Evolutionary conservation across 2,888 invertebrate species (phyloP).

Genomic region (Acrobasis consociella): DNA sequence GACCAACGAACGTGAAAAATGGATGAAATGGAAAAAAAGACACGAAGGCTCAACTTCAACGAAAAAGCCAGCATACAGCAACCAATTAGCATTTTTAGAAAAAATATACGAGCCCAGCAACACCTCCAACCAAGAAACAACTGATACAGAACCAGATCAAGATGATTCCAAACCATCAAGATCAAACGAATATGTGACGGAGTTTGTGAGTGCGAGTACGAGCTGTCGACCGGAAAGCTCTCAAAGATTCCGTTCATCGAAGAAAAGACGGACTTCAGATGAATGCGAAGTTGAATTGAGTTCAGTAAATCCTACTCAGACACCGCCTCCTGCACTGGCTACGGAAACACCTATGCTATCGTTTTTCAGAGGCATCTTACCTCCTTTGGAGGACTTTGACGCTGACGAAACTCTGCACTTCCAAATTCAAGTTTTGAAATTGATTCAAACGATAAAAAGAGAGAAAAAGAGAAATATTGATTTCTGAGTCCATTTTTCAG

Average conservation of each 20-base stretch:
- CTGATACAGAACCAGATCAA: conserved; percentile 9
- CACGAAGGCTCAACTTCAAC: conserved; percentile 6
- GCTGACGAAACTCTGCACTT: conserved; percentile 8
- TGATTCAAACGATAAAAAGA: conserved; percentile 16
- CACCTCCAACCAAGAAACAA: not conserved
- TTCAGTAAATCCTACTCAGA: not conserved
- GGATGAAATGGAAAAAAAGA: conserved; percentile 23
- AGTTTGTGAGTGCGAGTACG: conserved; percentile 5
- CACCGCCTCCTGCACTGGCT: not conserved
- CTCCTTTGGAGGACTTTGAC: conserved; percentile 20
- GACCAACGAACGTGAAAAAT: conserved; percentile 21
- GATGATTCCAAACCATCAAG: conserved; percentile 7
- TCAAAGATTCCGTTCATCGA: conserved; percentile 2
- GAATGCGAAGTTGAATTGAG: conserved; percentile 9
- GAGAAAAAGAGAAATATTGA: conserved; percentile 12
- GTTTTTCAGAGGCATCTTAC: conserved; percentile 18
- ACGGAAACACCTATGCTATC: conserved; percentile 16
- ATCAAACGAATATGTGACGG: conserved; percentile 10
- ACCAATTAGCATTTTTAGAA: conserved; percentile 15
- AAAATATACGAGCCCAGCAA: conserved; percentile 17
- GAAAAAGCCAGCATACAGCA: conserved; percentile 4
- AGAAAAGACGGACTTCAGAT: conserved; percentile 1
- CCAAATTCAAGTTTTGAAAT: conserved; percentile 15
- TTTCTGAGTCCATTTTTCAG: not conserved
- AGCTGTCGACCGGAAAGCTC: conserved; percentile 4